Evolutionary conservation across 2,888 invertebrate species (phyloP).

Genomic region (Rhorus exstirpatorius): DNA sequence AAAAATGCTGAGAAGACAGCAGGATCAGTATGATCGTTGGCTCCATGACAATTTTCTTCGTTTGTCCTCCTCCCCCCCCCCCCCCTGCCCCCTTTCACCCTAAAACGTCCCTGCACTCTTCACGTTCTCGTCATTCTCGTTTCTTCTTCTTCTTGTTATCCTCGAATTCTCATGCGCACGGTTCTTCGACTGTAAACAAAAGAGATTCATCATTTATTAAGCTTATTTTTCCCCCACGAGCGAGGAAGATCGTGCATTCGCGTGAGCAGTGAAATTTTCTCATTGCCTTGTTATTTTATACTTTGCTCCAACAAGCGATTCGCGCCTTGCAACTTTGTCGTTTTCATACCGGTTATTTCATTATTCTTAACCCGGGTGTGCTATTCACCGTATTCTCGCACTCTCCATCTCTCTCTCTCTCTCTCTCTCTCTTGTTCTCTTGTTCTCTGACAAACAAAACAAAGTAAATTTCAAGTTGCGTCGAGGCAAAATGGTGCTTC

Average conservation of each 20-base stretch:
- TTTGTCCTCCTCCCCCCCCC: background rate
- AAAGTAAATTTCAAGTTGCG: constrained; percentile 42
- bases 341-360: constrained; percentile 13
- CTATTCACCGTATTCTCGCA: background rate
- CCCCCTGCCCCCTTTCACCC: too few relatives aligned
- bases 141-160: background rate
- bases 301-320: too few relatives aligned
- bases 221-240: background rate
- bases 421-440: background rate
- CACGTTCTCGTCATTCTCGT: constrained; percentile 55
- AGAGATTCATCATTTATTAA: too few relatives aligned
- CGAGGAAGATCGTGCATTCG: too few relatives aligned
- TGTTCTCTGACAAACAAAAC: constrained; percentile 21
- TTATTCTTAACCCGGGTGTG: too few relatives aligned
- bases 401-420: background rate
- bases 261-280: too few relatives aligned
- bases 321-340: background rate
- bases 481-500: constrained; percentile 36
- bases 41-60: constrained; percentile 72
- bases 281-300: too few relatives aligned
- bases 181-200: constrained; percentile 21
- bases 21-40: constrained; percentile 73
- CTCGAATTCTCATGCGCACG: background rate
- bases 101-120: too few relatives aligned
- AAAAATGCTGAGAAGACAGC: constrained; percentile 73